Percentiles rank a stretch among this genome's conserved stretches.
These are phyloP conservation scores for Odontomyia ornata DNA, from an alignment of 2,888 invertebrate genomes.

Conservation along the genomic window DNA sequence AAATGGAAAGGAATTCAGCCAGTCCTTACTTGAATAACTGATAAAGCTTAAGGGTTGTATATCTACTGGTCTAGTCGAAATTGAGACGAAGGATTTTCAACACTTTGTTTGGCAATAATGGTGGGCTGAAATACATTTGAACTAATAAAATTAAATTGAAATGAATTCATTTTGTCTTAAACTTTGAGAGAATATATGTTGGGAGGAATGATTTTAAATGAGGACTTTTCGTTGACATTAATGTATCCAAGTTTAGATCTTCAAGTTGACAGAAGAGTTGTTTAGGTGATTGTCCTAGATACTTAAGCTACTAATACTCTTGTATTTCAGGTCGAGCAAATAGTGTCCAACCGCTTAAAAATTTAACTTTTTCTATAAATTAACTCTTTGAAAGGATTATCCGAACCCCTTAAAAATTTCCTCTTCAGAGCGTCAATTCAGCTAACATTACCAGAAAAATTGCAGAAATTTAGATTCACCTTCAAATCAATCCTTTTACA, in stretches of 20 bases:
- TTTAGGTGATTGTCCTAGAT: no score
- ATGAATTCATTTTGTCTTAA: conserved; percentile 24
- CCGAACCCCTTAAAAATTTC: no score
- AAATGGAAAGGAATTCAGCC: background rate
- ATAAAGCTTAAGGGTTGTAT: background rate
- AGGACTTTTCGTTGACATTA: background rate
- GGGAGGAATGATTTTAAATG: no score
- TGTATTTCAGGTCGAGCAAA: no score
- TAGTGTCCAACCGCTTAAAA: no score
- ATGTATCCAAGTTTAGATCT: background rate
- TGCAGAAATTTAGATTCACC: background rate
- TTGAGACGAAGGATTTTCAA: conserved; percentile 18
- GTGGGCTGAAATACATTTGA: conserved; percentile 23
- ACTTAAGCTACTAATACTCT: no score
- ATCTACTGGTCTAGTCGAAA: background rate
- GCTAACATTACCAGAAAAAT: background rate
- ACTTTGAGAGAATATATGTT: background rate
- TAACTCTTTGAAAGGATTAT: no score
- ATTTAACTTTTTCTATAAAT: no score
- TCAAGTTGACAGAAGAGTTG: no score
- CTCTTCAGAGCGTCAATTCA: background rate
- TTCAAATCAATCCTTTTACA: background rate
- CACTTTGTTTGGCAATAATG: conserved; percentile 34
- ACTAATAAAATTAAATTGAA: conserved; percentile 33
- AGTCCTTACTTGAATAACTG: background rate